Evolutionary conservation across 1,140 invertebrate genomes (phyloP).

Genomic region (Eupristina koningsbergeri): DNA sequence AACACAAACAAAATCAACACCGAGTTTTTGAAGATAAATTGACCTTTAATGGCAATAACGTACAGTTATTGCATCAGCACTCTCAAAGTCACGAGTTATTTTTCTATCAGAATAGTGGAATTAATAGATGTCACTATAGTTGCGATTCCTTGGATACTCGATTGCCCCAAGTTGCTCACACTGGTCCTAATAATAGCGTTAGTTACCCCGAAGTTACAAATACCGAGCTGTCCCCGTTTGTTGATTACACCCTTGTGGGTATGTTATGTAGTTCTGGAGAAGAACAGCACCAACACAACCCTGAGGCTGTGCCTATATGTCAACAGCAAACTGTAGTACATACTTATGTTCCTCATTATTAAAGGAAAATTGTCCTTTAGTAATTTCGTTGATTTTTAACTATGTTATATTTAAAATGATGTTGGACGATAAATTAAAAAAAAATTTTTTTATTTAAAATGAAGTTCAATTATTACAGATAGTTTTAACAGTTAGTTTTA

Average conservation of each 20-base stretch:
- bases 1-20: constrained; percentile 50
- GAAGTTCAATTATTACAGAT: too few species aligned
- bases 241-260: constrained; percentile 70
- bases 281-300: constrained; percentile 52
- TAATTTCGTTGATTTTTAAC: not conserved
- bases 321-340: constrained; percentile 53
- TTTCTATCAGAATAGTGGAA: constrained; percentile 53
- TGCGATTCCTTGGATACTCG: constrained; percentile 67
- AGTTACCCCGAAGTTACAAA: constrained; percentile 62
- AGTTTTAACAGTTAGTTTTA: not conserved
- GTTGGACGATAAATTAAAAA: not conserved
- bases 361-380: not conserved
- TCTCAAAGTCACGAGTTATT: constrained; percentile 62
- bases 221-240: constrained; percentile 66
- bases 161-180: constrained; percentile 54
- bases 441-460: not conserved
- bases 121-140: constrained; percentile 66
- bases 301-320: not conserved
- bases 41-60: constrained; percentile 57
- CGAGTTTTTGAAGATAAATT: constrained; percentile 58
- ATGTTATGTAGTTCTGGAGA: constrained; percentile 69
- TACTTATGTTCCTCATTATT: constrained; percentile 68
- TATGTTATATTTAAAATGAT: not conserved
- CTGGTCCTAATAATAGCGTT: constrained; percentile 31
- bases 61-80: constrained; percentile 27